Base-by-base conservation (phyloP, 2,113 vertebrate species). In the Polyodon spathula region DNA sequence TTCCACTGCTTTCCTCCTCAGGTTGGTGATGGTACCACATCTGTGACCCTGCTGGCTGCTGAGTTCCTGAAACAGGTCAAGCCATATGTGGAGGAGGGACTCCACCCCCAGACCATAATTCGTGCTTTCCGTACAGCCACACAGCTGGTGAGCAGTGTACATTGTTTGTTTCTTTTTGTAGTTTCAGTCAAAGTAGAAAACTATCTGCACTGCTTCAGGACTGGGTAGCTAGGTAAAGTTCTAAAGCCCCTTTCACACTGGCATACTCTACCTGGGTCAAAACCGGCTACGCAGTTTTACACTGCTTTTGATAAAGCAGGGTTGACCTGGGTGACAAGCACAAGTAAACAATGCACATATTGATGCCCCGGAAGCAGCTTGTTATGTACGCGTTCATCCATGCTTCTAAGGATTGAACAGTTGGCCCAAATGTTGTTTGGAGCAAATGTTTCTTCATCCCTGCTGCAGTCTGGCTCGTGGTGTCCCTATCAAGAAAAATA, bases 61-160 rank as follows among this genome's bases (percentile, higher is more conserved):
- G 96, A 99, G 79, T 97, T 98, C 78, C 78, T 99, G 71, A 97
- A 97, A 70, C 96, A 99, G 69, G 79, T 98, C 74, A 98, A 97
- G 73, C 59, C 90, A 0, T 97, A 95, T 0, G 93, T 94, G 77
- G 96, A 99, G 70, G 96, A 99, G 68, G 93, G 94, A 2, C 86
- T 99, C 1, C 96, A 99, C 54, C 94, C 96, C 11, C 95, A 97
- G 80, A 95, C 94, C 84, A 97, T 97, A 85, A 98, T 98, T 83
- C 89, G 93, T 2, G 92, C 96, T 0, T 99, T 96, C 83, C 91
- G 93, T 67, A 91, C 71, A 0, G 94, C 94, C 40, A 97, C 94
- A 0, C 84, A 86, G 59, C 81, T 98, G 71, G 89, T 91, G 72
- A 67, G 84, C 5, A 9, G 27, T n/a, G n/a, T n/a, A n/a, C n/a